Percentiles rank a stretch among this genome's conserved stretches.
These are phyloP conservation scores for Marcusenius ussheri DNA, from an alignment of 2,113 vertebrate genomes.

Conservation along the genomic window DNA sequence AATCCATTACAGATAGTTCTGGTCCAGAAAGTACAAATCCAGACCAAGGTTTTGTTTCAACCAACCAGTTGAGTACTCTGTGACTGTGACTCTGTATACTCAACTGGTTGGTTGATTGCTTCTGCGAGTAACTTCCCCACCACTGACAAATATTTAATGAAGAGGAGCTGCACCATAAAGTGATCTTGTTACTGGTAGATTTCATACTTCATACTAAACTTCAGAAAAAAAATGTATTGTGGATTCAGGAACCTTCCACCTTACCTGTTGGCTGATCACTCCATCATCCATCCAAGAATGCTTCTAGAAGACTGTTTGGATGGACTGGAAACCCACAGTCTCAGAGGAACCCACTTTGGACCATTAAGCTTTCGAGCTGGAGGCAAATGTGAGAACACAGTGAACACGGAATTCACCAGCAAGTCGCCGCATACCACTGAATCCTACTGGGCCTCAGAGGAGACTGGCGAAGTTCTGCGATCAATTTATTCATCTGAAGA, in stretches of 20 bases:
- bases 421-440: background rate
- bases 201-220: background rate
- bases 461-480: background rate
- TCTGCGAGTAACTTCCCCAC: no score
- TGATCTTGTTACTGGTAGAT: background rate
- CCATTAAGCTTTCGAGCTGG: background rate
- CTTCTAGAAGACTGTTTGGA: background rate
- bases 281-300: background rate
- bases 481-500: slow-evolving; percentile 1
- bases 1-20: no score
- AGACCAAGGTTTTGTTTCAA: no score
- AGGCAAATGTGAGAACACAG: background rate
- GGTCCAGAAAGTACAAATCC: no score
- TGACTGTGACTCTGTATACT: no score
- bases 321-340: background rate
- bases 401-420: background rate
- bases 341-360: background rate
- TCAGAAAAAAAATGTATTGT: background rate
- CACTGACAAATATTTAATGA: background rate
- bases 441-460: background rate
- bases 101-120: no score
- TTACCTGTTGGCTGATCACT: background rate
- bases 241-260: background rate
- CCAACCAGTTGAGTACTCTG: no score
- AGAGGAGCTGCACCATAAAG: background rate